Percentiles rank a stretch among this genome's conserved stretches.
These are phyloP conservation scores for Suncus etruscus DNA, from an alignment of 2,113 vertebrate species.

Conservation along the genomic window DNA sequence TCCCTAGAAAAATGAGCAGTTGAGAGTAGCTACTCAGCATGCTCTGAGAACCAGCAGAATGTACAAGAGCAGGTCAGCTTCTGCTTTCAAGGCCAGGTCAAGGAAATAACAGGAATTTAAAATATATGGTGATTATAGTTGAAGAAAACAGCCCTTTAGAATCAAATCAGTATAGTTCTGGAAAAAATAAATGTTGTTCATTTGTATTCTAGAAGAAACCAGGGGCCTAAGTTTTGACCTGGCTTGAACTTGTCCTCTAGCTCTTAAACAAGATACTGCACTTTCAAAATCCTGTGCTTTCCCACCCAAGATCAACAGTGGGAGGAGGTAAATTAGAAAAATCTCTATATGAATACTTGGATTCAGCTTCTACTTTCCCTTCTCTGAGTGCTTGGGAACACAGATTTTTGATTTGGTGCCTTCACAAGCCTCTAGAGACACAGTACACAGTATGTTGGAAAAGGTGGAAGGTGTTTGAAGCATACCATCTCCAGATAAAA, in stretches of 20 bases:
- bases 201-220: conserved; percentile 59
- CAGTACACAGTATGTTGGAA: background rate
- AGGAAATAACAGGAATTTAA: conserved; percentile 19
- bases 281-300: conserved; percentile 15
- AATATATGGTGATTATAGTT: conserved; percentile 32
- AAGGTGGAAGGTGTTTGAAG: background rate
- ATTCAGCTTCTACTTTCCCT: background rate
- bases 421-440: background rate
- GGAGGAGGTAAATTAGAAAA: background rate
- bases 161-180: background rate
- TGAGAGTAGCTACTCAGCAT: background rate
- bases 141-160: conserved; percentile 30
- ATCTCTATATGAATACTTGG: background rate
- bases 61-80: background rate
- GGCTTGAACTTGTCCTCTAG: conserved; percentile 9
- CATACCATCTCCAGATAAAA: background rate
- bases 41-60: conserved; percentile 29
- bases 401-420: background rate
- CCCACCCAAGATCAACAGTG: background rate
- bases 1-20: conserved; percentile 6
- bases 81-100: conserved; percentile 27
- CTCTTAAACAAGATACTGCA: background rate
- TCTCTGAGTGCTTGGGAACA: background rate
- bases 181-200: conserved; percentile 47
- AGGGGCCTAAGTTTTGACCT: background rate